phyloP scores from a whole-genome alignment of 2,113 vertebrate species.

The Guaruba guarouba region DNA sequence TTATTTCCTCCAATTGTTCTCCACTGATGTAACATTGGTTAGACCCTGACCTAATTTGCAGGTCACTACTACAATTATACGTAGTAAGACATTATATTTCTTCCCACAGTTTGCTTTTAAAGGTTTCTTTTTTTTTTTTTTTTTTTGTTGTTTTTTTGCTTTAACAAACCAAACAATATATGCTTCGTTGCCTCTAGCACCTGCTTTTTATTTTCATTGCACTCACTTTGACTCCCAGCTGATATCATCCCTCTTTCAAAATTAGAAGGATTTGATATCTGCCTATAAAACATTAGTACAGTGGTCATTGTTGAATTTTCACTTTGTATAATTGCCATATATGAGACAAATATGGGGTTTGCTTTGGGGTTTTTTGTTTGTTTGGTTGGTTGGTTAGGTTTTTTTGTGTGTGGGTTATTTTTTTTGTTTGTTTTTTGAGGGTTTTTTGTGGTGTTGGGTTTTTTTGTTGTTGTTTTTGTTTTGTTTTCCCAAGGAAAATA shows the following conservation, averaged over 20 bases:
- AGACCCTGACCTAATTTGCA: neutral
- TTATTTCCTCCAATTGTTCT: slow-evolving; percentile 5
- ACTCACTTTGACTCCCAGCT: neutral
- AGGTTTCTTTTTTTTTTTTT: neutral
- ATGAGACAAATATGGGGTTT: neutral
- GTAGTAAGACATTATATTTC: neutral
- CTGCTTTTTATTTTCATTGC: neutral
- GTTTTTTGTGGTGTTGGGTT: too few relatives aligned
- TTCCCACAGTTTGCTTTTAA: neutral
- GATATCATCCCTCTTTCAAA: neutral
- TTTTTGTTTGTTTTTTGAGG: too few relatives aligned
- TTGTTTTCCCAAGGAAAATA: neutral
- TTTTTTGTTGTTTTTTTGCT: neutral
- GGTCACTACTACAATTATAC: neutral
- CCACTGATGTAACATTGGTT: neutral
- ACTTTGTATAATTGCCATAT: neutral
- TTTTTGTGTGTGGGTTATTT: too few relatives aligned
- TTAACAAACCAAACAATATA: neutral
- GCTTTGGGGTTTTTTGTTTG: neutral
- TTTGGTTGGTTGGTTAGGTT: too few relatives aligned
- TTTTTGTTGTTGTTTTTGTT: too few relatives aligned
- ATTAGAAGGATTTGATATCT: neutral
- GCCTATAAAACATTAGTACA: neutral
- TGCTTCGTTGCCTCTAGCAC: neutral
- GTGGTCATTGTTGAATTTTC: neutral